These are phyloP conservation scores for Darevskia mixta DNA, from an alignment of 2,797 vertebrate genomes.

Conservation along the genomic window DNA sequence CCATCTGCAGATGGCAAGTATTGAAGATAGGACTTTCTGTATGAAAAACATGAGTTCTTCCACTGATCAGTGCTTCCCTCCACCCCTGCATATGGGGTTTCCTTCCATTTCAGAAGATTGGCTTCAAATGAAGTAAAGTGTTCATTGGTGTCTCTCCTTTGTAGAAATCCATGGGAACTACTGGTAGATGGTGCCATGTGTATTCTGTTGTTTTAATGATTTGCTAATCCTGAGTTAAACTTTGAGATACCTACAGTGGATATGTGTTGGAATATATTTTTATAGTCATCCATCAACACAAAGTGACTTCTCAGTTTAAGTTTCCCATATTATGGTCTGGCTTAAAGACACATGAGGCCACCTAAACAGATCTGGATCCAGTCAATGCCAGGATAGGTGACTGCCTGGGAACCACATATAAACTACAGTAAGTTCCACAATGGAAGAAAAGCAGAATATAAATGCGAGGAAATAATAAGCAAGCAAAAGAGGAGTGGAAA, in stretches of 20 bases:
- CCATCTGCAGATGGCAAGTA: background rate
- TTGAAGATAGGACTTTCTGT: background rate
- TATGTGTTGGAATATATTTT: background rate
- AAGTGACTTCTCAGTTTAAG: background rate
- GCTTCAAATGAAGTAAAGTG: background rate
- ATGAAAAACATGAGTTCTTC: background rate
- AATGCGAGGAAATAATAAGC: too few relatives aligned
- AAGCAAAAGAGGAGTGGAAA: too few relatives aligned
- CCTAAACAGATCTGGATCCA: too few relatives aligned
- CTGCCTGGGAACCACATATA: too few relatives aligned
- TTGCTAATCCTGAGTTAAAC: constrained; percentile 6
- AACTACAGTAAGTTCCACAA: too few relatives aligned
- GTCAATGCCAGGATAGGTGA: too few relatives aligned
- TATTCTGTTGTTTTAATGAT: constrained; percentile 26
- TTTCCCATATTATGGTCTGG: too few relatives aligned
- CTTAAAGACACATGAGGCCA: too few relatives aligned
- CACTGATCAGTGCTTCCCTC: background rate
- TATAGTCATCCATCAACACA: background rate
- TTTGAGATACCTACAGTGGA: constrained; percentile 13
- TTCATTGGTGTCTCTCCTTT: background rate
- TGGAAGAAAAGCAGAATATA: too few relatives aligned
- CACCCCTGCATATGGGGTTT: background rate
- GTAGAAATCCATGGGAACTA: background rate
- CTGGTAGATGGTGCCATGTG: background rate
- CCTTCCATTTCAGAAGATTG: background rate